A percentile compares a stretch with the other conserved stretches of the same genome.
Evolutionary conservation across 2,888 invertebrate genomes (phyloP).

Genomic region (Theretra japonica): DNA sequence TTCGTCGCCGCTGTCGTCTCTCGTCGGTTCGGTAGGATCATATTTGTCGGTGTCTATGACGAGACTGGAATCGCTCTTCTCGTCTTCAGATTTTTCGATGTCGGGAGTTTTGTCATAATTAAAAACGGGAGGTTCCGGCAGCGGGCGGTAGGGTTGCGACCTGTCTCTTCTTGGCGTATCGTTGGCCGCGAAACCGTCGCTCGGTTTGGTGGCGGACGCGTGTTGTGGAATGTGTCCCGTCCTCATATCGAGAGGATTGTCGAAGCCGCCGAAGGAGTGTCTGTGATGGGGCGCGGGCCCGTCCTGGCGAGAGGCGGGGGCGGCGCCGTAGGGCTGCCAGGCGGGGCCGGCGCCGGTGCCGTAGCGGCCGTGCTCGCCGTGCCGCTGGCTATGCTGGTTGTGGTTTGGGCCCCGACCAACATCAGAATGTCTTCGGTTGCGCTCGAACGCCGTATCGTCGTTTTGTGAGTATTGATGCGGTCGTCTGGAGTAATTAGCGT

Average conservation of each 20-base stretch:
- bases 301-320: conserved; percentile 30
- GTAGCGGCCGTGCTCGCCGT: conserved; percentile 46
- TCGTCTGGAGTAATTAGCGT: conserved; percentile 56
- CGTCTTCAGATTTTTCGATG: conserved; percentile 75
- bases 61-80: conserved; percentile 83
- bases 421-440: conserved; percentile 42
- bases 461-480: conserved; percentile 56
- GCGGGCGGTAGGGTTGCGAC: conserved; percentile 52
- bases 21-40: conserved; percentile 83
- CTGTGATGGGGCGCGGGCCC: conserved; percentile 42
- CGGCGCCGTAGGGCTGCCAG: conserved; percentile 55
- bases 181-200: conserved; percentile 38
- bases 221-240: conserved; percentile 51
- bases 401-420: conserved; percentile 28
- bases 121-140: conserved; percentile 69
- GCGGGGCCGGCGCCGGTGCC: conserved; percentile 36
- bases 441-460: conserved; percentile 53
- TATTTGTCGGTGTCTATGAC: conserved; percentile 86
- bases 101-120: conserved; percentile 66
- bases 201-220: conserved; percentile 49
- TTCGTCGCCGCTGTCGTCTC: conserved; percentile 67
- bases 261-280: conserved; percentile 67
- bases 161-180: conserved; percentile 33
- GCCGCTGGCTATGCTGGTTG: conserved; percentile 28
- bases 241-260: conserved; percentile 72